A percentile compares a stretch with the other conserved stretches of the same genome.
phyloP scores from a whole-genome alignment of 2,113 vertebrate species.

The Tor tambroides region DNA sequence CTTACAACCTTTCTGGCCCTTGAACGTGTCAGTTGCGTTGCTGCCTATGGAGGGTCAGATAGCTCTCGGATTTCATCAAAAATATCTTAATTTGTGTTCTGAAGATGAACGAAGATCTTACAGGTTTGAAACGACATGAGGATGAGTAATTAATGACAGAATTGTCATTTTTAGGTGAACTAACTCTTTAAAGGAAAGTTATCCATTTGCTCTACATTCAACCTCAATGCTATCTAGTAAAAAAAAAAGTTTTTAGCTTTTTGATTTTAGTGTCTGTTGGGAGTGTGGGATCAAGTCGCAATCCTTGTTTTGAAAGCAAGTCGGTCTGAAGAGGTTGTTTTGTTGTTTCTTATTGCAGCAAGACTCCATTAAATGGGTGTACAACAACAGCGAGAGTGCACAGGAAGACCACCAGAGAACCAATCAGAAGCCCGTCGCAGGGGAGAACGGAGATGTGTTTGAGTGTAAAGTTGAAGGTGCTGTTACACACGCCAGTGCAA shows the following conservation, averaged over 20 bases:
- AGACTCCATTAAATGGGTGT: constrained; percentile 97
- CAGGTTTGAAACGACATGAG: too few relatives aligned
- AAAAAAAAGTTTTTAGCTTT: not conserved
- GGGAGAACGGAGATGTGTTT: constrained; percentile 87
- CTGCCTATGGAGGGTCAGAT: too few relatives aligned
- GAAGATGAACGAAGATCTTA: too few relatives aligned
- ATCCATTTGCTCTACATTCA: not conserved
- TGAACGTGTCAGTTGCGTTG: too few relatives aligned
- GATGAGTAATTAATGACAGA: too few relatives aligned
- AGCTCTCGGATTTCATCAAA: too few relatives aligned
- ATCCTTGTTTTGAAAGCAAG: not conserved
- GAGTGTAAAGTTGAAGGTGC: constrained; percentile 97
- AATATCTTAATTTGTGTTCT: too few relatives aligned
- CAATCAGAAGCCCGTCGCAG: constrained; percentile 77
- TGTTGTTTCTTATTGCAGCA: constrained; percentile 79
- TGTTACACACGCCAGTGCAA: constrained; percentile 3
- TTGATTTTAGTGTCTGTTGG: not conserved
- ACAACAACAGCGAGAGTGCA: constrained; percentile 91
- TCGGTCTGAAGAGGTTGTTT: constrained; percentile 9
- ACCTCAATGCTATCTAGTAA: not conserved
- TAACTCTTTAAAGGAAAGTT: too few relatives aligned
- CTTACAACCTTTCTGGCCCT: too few relatives aligned
- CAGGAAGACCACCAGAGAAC: constrained; percentile 89
- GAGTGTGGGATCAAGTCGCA: not conserved
- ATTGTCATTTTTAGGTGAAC: too few relatives aligned